phyloP scores from a whole-genome alignment of 2,888 invertebrate genomes.

The Tyria jacobaeae region DNA sequence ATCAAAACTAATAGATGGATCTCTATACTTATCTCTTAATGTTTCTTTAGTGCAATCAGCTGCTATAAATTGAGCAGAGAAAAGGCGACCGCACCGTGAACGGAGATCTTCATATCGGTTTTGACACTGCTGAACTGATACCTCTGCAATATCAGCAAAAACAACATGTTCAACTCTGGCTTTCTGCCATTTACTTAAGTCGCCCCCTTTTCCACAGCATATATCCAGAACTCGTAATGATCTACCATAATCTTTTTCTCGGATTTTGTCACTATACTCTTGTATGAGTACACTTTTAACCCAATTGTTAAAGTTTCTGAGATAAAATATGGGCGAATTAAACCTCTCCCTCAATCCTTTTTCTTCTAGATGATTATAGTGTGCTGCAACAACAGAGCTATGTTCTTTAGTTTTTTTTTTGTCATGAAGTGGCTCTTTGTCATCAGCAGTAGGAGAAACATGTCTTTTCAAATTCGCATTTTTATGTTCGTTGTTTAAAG shows the following conservation, averaged over 20 bases:
- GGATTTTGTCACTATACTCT: slow-evolving; percentile 90
- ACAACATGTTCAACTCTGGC: slow-evolving; percentile 93
- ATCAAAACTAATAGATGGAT: slow-evolving; percentile 93
- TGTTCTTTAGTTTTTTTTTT: slow-evolving; percentile 66
- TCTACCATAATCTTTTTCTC: slow-evolving; percentile 89
- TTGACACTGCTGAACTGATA: slow-evolving; percentile 96
- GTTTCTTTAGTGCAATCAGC: slow-evolving; percentile 96
- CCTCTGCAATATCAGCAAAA: slow-evolving; percentile 97
- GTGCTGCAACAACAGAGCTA: slow-evolving; percentile 92
- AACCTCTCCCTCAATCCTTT: slow-evolving; percentile 92
- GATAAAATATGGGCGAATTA: slow-evolving; percentile 95
- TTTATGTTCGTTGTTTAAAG: slow-evolving; percentile 19
- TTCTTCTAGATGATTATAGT: slow-evolving; percentile 96
- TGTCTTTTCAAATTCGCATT: slow-evolving; percentile 14
- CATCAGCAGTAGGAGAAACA: slow-evolving; percentile 29
- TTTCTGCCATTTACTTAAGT: slow-evolving; percentile 98
- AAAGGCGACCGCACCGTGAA: slow-evolving; percentile 81
- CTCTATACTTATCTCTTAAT: slow-evolving; percentile 91
- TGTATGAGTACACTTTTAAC: slow-evolving; percentile 98
- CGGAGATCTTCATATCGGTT: slow-evolving; percentile 92
- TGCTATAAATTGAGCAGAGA: slow-evolving; percentile 95
- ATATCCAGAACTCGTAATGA: slow-evolving; percentile 94
- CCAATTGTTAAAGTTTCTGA: slow-evolving; percentile 99
- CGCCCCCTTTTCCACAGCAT: slow-evolving; percentile 99
- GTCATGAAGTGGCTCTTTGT: slow-evolving; percentile 25